These are phyloP conservation scores for Ctena decussata DNA, from an alignment of 2,888 invertebrate genomes.

Conservation along the genomic window DNA sequence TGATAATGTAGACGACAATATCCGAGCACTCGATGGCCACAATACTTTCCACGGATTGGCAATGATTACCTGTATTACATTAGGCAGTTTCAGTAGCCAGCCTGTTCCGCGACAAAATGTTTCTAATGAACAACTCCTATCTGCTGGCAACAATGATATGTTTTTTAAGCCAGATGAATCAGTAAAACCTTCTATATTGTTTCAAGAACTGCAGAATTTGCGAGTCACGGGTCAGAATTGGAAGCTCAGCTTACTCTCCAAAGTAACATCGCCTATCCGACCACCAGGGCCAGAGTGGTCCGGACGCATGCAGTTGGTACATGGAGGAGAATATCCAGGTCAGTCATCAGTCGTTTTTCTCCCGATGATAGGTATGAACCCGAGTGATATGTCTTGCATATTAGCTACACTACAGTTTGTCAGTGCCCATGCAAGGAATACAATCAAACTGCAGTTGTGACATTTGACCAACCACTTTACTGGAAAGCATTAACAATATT, in stretches of 20 bases:
- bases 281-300: constrained; percentile 58
- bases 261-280: constrained; percentile 29
- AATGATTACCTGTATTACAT: constrained; percentile 32
- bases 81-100: constrained; percentile 16
- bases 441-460: background rate
- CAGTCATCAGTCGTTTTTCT: constrained; percentile 59
- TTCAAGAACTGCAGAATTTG: background rate
- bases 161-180: background rate
- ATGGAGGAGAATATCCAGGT: constrained; percentile 56
- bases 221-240: background rate
- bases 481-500: background rate
- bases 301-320: constrained; percentile 63
- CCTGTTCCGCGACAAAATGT: constrained; percentile 3
- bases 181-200: background rate
- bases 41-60: constrained; percentile 40
- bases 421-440: background rate
- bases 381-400: constrained; percentile 58
- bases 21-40: constrained; percentile 38
- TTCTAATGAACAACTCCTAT: constrained; percentile 10
- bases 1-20: constrained; percentile 45
- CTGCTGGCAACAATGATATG: constrained; percentile 7
- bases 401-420: constrained; percentile 34
- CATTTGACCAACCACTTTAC: background rate
- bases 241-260: background rate
- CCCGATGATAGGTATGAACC: constrained; percentile 67